Base-by-base conservation (phyloP, 2,113 vertebrate species). In the Tangachromis dhanisi region DNA sequence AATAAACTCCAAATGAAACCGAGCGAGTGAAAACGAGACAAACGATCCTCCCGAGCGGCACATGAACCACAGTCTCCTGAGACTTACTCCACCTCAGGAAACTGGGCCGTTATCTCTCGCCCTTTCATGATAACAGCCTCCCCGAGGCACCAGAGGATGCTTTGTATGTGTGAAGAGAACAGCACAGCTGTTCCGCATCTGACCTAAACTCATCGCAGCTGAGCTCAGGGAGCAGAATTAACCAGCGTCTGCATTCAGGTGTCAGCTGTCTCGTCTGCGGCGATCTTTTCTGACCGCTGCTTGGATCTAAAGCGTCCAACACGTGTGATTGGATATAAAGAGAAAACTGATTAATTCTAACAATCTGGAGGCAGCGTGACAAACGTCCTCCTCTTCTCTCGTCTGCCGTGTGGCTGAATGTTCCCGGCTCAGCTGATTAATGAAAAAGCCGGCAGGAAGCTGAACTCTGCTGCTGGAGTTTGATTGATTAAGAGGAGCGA, bases 401-500 rank as follows among this genome's bases (percentile, higher is more conserved):
- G 4, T 81, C 71, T 9, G 49, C 76, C 85, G 7, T 38, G 19
- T 68, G 2, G 21, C 29, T 47, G 73, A 81, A 89, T 19, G 82
- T 54, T 85, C 80, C 35, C 24, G 3, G 45, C 4, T 21, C 35
- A 11, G 61, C 26, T 55, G 80, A 91, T 86, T 47, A 89, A 91
- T 88, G 19, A 81, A 86, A 61, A 6, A 16, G 38, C 85, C 81
- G 5, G 33, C 53, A 83, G 87, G 85, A 83, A 54, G 73, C 59
- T 76, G 85, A 86, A 57, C 86, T 82, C 80, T 84, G 80, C 80
- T 45, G 91, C 87, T 81, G 79, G 73, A 83, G 83, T 53, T 68
- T 47, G 83, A 84, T 91, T 89, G 73, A 92, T 91, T 10, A 86
- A 83, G 80, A 71, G 4, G 71, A 63, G 53, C 80, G 4, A 26